Evolutionary conservation across 2,797 vertebrate species (phyloP).

Genomic region (Diceros bicornis): DNA sequence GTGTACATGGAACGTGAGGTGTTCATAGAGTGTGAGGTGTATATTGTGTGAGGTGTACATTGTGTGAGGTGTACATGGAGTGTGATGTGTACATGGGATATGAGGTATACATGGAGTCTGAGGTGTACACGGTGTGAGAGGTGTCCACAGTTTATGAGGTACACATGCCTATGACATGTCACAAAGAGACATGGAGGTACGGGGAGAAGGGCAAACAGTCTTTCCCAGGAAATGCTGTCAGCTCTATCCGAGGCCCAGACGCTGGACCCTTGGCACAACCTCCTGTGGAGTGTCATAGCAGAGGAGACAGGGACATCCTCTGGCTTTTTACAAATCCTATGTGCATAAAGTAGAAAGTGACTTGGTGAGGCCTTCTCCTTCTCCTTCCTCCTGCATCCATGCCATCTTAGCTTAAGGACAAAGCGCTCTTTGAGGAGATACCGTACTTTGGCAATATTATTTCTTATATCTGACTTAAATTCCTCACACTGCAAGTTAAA

Average conservation of each 20-base stretch:
- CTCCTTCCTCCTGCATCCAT: neutral
- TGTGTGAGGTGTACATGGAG: neutral
- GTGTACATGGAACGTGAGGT: neutral
- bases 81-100: neutral
- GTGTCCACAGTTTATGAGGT: accelerated
- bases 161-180: accelerated
- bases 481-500: neutral
- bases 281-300: neutral
- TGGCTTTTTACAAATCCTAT: neutral
- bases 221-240: neutral
- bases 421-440: neutral
- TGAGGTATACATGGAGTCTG: accelerated
- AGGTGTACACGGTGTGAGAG: neutral
- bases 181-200: too few relatives aligned
- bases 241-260: neutral
- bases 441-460: neutral
- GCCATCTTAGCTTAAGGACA: neutral
- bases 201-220: neutral
- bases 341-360: neutral
- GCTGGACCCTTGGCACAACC: neutral
- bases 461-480: neutral
- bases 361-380: neutral
- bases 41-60: accelerated
- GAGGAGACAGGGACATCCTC: neutral
- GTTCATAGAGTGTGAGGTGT: accelerated